Evolutionary conservation across 1,140 invertebrate species (phyloP).

Genomic region (Rhyzopertha dominica): DNA sequence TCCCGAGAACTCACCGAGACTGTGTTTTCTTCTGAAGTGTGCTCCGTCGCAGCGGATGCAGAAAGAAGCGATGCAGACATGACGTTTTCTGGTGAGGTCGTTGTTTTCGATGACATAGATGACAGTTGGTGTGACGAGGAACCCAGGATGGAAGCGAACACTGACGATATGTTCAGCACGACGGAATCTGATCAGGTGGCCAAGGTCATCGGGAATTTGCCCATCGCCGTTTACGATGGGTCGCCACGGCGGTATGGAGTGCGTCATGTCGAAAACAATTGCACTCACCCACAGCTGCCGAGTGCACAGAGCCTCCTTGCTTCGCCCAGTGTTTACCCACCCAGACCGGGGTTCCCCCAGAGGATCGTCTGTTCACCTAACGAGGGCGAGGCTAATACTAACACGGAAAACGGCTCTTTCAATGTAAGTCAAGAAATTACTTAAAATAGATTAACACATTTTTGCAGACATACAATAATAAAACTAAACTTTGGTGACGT

Average conservation of each 20-base stretch:
- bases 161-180: conserved; percentile 18
- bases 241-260: conserved; percentile 81
- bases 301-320: conserved; percentile 55
- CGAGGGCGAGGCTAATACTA: conserved; percentile 45
- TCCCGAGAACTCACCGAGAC: conserved; percentile 57
- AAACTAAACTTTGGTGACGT: no score
- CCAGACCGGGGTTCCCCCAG: conserved; percentile 68
- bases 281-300: conserved; percentile 48
- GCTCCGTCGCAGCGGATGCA: conserved; percentile 47
- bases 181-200: conserved; percentile 49
- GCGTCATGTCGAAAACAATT: conserved; percentile 41
- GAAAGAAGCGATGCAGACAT: conserved; percentile 40
- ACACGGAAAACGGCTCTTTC: conserved; percentile 35
- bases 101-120: conserved; percentile 79
- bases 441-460: conserved; percentile 3
- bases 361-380: conserved; percentile 48
- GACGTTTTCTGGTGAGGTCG: conserved; percentile 57
- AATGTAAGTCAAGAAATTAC: conserved; percentile 36
- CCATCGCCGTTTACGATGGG: conserved; percentile 87
- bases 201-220: conserved; percentile 79
- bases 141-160: conserved; percentile 17
- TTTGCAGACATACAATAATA: background rate
- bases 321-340: conserved; percentile 62
- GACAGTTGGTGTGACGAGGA: conserved; percentile 61
- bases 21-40: conserved; percentile 59